Base-by-base conservation (phyloP, 2,113 vertebrate species). In the Tupaia tana region DNA sequence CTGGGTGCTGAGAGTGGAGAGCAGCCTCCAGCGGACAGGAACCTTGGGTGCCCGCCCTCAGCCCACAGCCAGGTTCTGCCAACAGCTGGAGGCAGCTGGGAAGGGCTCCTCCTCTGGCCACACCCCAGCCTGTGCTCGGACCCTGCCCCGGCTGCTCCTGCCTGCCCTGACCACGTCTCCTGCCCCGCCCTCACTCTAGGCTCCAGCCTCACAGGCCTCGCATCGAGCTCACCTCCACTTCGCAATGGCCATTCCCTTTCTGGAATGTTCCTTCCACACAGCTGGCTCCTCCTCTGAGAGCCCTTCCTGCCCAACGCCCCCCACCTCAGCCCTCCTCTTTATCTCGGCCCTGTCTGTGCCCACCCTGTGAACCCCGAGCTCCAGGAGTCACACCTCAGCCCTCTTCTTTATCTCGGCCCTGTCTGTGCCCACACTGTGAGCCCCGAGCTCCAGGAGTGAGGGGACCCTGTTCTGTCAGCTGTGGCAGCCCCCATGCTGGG, bases 401-500 rank as follows among this genome's bases (percentile, higher is more conserved):
- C n/a, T n/a, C n/a, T n/a, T n/a, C n/a, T n/a, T n/a, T n/a, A n/a
- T n/a, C n/a, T n/a, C n/a, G n/a, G n/a, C n/a, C n/a, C n/a, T n/a
- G n/a, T n/a, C n/a, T n/a, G n/a, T n/a, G n/a, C n/a, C n/a, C n/a
- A n/a, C n/a, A n/a, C n/a, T n/a, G n/a, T n/a, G n/a, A 12, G 6
- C 8, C 4, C 43, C 43, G 14, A 78, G 11, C 18, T 69, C 31
- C 24, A 13, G 14, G 29, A 58, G 34, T 24, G 4, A 67, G 81
- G 70, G 18, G 34, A 19, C n/a, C 82, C 12, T 27, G 63, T n/a
- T 86, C 59, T 80, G 7, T 4, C 43, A 54, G 16, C 29, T 0
- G 0, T 8, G 8, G n/a, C 8, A 34, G 52, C 52, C 31, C 61
- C 0, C 6, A n/a, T n/a, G n/a, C n/a, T n/a, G n/a, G n/a, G n/a